Evolutionary conservation across 2,888 invertebrate genomes (phyloP), one percentile per base, ranked within the genome.

Genomic region (Neuroscelio doddi): DNA sequence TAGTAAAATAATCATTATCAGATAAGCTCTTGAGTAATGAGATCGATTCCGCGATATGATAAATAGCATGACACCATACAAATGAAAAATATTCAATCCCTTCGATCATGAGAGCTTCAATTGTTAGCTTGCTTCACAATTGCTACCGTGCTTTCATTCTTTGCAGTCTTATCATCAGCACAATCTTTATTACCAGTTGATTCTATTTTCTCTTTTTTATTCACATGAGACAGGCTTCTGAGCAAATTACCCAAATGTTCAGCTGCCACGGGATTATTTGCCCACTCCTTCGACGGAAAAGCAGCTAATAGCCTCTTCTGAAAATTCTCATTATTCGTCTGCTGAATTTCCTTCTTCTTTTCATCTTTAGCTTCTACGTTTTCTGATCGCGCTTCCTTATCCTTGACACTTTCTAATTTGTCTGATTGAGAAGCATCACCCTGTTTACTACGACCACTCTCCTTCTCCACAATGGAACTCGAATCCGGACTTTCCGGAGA

Each of bases 401-500:
- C 21, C 21, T 51, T 39, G 16, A 27, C 41, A 2, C 38, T 39
- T 36, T 9, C 27, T 10, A 9, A 9, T 14, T 34, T 34, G 2
- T 34, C 34, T 12, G 34, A 12, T 12, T 34, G 34, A 5, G 34
- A 38, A 16, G 5, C 41, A 21, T 41, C 53, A 1, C 10, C 39
- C 7, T 30, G 9, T 2, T 46, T 34, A 4, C 16, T 45, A 41
- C 58, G 41, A 44, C 57, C 63, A 9, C 27, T 47, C 0, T 34
- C 39, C 29, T 62, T 72, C 7, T 76, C 78, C 1, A 77, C 69
- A 3, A 73, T 66, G 2, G 80, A 80, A 46, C 80, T 80, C 0
- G 80, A 80, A 36, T 80, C 80, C 0, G 80, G 80, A 57, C 80
- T 80, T 4, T 77, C 80, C 0, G 80, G 80, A 1, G 76, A 76